Conservation (phyloP, 2,113 vertebrate species). For the Garra rufa region DNA sequence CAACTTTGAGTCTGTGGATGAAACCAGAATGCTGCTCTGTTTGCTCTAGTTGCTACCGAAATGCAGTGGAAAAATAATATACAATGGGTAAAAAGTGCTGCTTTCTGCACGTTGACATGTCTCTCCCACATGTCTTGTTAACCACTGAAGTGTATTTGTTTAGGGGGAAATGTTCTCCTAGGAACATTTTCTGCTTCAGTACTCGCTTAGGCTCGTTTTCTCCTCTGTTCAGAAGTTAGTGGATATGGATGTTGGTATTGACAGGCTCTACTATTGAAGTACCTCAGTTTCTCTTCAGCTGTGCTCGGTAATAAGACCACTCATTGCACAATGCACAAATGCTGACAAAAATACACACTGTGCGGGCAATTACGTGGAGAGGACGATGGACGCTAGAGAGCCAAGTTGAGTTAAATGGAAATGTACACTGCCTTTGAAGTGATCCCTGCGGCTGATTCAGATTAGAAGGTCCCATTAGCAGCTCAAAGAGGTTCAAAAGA, state of each 20-base stretch:
- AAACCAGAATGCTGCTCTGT: background rate
- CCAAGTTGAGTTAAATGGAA: background rate
- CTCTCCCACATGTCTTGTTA: conserved; percentile 48
- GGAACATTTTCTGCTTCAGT: conserved; percentile 12
- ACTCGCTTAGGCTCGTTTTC: background rate
- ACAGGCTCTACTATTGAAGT: background rate
- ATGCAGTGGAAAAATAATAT: conserved; percentile 10
- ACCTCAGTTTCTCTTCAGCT: background rate
- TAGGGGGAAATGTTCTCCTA: conserved; percentile 1
- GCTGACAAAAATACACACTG: conserved; percentile 12
- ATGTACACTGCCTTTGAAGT: conserved; percentile 29
- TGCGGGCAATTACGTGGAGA: conserved; percentile 20
- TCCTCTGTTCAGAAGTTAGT: conserved; percentile 6
- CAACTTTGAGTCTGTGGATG: conserved; percentile 26
- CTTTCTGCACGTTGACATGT: conserved; percentile 22
- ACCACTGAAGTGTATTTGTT: conserved; percentile 44
- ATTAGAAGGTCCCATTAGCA: background rate
- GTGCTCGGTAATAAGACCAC: conserved; percentile 17
- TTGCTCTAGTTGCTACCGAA: conserved; percentile 38
- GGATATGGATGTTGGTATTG: conserved; percentile 25
- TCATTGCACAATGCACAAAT: conserved; percentile 19
- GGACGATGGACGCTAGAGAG: conserved; percentile 2
- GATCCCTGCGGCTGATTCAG: conserved; percentile 5
- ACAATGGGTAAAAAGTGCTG: conserved; percentile 8
- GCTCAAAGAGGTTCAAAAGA: background rate